Conservation (phyloP, 2,888 invertebrate genomes). For the Phyllotreta striolata region DNA sequence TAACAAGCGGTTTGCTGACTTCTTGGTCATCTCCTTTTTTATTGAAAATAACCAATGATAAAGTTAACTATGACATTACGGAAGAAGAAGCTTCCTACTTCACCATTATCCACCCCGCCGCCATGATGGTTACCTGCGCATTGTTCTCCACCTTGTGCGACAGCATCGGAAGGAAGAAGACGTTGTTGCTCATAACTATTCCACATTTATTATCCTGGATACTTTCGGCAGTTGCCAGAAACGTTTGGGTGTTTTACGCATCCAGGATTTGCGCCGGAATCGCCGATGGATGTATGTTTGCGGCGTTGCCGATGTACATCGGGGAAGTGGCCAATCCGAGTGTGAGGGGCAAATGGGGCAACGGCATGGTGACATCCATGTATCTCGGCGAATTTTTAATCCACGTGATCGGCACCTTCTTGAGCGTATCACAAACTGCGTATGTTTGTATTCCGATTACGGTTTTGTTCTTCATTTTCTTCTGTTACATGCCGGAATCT, state of each 20-base stretch:
- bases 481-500: slow-evolving; percentile 69
- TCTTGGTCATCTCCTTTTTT: slow-evolving; percentile 57
- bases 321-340: slow-evolving; percentile 52
- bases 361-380: slow-evolving; percentile 44
- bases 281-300: slow-evolving; percentile 48
- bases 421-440: slow-evolving; percentile 64
- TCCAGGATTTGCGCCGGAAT: slow-evolving; percentile 49
- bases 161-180: slow-evolving; percentile 50
- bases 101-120: slow-evolving; percentile 51
- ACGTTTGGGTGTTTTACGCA: slow-evolving; percentile 51
- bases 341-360: slow-evolving; percentile 54
- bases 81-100: slow-evolving; percentile 55
- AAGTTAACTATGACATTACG: slow-evolving; percentile 49
- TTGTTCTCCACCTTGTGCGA: slow-evolving; percentile 49
- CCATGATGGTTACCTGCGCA: slow-evolving; percentile 46
- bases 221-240: slow-evolving; percentile 45
- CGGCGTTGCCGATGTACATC: slow-evolving; percentile 50
- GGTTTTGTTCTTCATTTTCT: slow-evolving; percentile 65
- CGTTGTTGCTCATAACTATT: slow-evolving; percentile 48
- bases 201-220: slow-evolving; percentile 49
- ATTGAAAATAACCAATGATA: slow-evolving; percentile 50
- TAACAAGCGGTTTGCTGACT: slow-evolving; percentile 45
- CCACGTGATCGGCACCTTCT: slow-evolving; percentile 64
- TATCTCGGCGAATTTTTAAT: slow-evolving; percentile 51
- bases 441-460: slow-evolving; percentile 67